Conservation (phyloP, 2,797 vertebrate species). For the Scomberomorus guttatus region DNA sequence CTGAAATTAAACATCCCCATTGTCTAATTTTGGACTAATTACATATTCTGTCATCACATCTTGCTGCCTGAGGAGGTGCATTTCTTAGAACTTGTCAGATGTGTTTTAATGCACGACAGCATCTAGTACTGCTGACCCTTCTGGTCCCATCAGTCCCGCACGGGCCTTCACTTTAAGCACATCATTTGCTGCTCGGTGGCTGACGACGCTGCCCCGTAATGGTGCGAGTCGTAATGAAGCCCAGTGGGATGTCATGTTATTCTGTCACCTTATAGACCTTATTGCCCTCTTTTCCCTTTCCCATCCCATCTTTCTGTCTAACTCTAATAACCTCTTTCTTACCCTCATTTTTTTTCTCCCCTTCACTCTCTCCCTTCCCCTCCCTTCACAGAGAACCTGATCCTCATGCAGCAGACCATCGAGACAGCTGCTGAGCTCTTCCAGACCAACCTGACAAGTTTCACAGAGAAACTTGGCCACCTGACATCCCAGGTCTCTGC, state of each 20-base stretch:
- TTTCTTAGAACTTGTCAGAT: conserved; percentile 78
- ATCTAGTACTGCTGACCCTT: conserved; percentile 59
- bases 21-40: conserved; percentile 81
- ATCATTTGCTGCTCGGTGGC: conserved; percentile 75
- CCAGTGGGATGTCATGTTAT: conserved; percentile 78
- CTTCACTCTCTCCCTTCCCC: background rate
- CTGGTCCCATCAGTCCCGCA: conserved; percentile 71
- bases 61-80: conserved; percentile 66
- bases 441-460: conserved; percentile 57
- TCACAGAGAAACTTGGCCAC: conserved; percentile 48
- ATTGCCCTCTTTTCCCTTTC: conserved; percentile 33
- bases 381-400: conserved; percentile 75
- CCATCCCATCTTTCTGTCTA: conserved; percentile 49
- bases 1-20: conserved; percentile 72
- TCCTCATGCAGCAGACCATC: conserved; percentile 63
- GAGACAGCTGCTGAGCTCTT: conserved; percentile 66
- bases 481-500: conserved; percentile 77
- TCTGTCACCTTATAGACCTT: conserved; percentile 72
- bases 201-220: conserved; percentile 65
- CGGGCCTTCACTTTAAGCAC: conserved; percentile 73
- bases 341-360: conserved; percentile 29
- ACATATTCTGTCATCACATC: conserved; percentile 76
- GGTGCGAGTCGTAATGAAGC: conserved; percentile 78
- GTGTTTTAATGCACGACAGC: conserved; percentile 76
- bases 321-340: conserved; percentile 62